Evolutionary conservation across 2,113 vertebrate species (phyloP).

Genomic region (Amphilophus citrinellus): DNA sequence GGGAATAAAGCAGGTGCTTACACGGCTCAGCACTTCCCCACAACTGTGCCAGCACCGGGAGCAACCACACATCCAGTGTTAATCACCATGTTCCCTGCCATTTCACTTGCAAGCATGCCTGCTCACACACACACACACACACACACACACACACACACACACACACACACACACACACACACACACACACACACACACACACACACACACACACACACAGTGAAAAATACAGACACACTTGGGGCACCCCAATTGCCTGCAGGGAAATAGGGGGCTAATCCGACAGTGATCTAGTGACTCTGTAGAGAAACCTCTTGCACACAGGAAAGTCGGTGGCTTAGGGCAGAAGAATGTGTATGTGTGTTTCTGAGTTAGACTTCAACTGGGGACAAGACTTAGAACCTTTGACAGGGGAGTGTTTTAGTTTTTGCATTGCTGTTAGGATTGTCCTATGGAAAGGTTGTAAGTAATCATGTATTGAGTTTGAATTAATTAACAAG

Average conservation of each 20-base stretch:
- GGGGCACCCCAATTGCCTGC: constrained; percentile 69
- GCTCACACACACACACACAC: constrained; percentile 14
- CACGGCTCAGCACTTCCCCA: constrained; percentile 66
- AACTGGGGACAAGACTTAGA: constrained; percentile 7
- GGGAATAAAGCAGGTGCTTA: constrained; percentile 59
- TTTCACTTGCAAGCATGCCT: constrained; percentile 53
- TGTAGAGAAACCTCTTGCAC: constrained; percentile 57
- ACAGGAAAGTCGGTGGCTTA: constrained; percentile 54
- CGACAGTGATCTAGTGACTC: constrained; percentile 79
- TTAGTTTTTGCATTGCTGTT: not conserved
- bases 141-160: constrained; percentile 18
- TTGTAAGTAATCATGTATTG: not conserved
- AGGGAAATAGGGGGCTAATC: constrained; percentile 75
- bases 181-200: too few species aligned
- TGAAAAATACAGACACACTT: constrained; percentile 46
- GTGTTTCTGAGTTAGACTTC: not conserved
- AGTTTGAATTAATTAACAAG: not conserved
- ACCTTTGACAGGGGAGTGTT: not conserved
- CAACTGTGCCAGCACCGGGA: constrained; percentile 64
- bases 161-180: not conserved
- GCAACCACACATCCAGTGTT: constrained; percentile 67
- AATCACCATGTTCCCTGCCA: constrained; percentile 66
- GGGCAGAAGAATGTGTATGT: not conserved
- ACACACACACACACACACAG: too few species aligned
- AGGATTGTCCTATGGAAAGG: not conserved